phyloP scores from a whole-genome alignment of 2,797 vertebrate species.

The Ataeniobius toweri region DNA sequence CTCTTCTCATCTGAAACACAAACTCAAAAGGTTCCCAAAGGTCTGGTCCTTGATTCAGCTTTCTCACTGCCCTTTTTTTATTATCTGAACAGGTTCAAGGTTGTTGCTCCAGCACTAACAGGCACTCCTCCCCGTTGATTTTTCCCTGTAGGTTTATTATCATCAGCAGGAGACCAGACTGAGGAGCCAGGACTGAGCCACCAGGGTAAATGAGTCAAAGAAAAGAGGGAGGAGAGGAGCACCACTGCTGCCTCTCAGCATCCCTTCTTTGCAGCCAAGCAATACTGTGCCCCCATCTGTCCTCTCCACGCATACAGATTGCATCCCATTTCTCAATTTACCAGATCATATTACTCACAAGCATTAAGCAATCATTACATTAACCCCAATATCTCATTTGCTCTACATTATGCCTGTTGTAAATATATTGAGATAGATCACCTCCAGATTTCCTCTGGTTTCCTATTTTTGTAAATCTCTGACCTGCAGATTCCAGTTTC shows the following conservation, averaged over 20 bases:
- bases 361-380: slow-evolving; percentile 8
- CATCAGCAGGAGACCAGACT: slow-evolving; percentile 94
- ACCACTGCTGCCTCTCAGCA: slow-evolving; percentile 80
- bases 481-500: slow-evolving; percentile 1
- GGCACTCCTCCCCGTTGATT: slow-evolving; percentile 99
- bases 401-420: slow-evolving; percentile 1
- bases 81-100: slow-evolving; percentile 83
- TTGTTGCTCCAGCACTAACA: slow-evolving; percentile 88
- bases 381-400: slow-evolving; percentile 5
- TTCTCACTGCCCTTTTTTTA: slow-evolving; percentile 86
- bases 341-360: slow-evolving; percentile 20
- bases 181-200: slow-evolving; percentile 95
- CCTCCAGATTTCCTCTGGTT: background rate
- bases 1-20: slow-evolving; percentile 67
- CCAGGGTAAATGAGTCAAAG: slow-evolving; percentile 99
- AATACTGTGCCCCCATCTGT: slow-evolving; percentile 88
- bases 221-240: slow-evolving; percentile 78
- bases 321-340: slow-evolving; percentile 62
- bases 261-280: slow-evolving; percentile 85
- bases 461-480: background rate
- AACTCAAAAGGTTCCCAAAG: slow-evolving; percentile 64
- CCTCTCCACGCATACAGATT: slow-evolving; percentile 85
- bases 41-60: slow-evolving; percentile 67
- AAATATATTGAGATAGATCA: background rate
- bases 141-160: slow-evolving; percentile 99